These are phyloP conservation scores for Aphidius colemani DNA, from an alignment of 2,888 invertebrate species.

Conservation along the genomic window DNA sequence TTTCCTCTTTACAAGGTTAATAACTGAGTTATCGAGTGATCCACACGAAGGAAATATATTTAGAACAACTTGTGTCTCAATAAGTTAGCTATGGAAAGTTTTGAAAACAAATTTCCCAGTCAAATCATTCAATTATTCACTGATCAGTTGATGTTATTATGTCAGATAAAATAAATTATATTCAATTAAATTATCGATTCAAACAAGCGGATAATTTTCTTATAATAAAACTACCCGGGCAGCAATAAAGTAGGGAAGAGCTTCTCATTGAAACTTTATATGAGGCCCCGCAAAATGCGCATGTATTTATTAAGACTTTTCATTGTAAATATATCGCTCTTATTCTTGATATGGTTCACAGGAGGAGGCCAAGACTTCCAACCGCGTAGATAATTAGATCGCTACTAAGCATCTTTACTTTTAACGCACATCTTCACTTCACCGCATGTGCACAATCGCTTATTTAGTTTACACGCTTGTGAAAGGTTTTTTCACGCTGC, in stretches of 20 bases:
- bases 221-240: constrained; percentile 10
- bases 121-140: no score
- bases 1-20: constrained; percentile 11
- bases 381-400: constrained; percentile 61
- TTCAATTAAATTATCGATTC: constrained; percentile 14
- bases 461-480: constrained; percentile 16
- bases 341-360: constrained; percentile 41
- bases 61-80: no score
- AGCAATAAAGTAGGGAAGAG: constrained; percentile 7
- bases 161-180: no score
- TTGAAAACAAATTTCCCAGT: no score
- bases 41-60: background rate
- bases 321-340: constrained; percentile 26
- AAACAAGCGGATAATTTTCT: constrained; percentile 1
- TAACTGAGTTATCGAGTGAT: constrained; percentile 37
- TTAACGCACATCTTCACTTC: constrained; percentile 46
- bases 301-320: constrained; percentile 21
- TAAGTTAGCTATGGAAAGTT: no score
- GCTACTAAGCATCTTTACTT: constrained; percentile 56
- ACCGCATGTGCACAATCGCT: constrained; percentile 26
- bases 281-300: background rate
- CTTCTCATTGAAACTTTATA: background rate
- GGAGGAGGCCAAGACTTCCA: constrained; percentile 56
- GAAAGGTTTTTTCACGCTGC: constrained; percentile 26
- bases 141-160: no score